Evolutionary conservation across 2,888 invertebrate genomes (phyloP).

Genomic region (Macrosoma leucophasiata): DNA sequence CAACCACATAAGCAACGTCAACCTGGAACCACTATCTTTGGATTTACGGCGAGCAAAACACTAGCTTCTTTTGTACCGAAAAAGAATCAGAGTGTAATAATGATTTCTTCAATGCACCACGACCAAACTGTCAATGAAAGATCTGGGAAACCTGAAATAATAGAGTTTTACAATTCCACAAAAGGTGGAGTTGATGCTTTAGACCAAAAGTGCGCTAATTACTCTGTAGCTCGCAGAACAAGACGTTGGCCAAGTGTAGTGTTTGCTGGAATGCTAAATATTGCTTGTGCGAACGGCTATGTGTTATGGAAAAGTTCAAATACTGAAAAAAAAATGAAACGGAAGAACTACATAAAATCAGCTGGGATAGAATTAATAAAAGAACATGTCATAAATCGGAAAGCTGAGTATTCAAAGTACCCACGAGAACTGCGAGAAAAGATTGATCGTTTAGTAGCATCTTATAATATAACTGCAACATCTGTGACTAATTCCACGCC

Average conservation of each 20-base stretch:
- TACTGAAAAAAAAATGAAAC: too few relatives aligned
- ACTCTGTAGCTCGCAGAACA: background rate
- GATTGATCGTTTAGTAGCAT: too few relatives aligned
- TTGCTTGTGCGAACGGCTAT: constrained; percentile 3
- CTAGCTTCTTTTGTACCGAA: constrained; percentile 17
- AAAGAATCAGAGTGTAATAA: background rate
- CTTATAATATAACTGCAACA: too few relatives aligned
- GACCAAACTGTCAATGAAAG: background rate
- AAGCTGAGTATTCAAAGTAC: too few relatives aligned
- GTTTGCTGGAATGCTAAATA: background rate
- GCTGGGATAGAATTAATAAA: too few relatives aligned
- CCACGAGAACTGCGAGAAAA: too few relatives aligned
- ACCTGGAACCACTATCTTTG: background rate
- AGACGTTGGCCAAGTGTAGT: background rate
- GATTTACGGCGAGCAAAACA: constrained; percentile 1
- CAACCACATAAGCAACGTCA: background rate
- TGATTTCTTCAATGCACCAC: constrained; percentile 1
- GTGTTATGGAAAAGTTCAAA: too few relatives aligned
- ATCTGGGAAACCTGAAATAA: background rate
- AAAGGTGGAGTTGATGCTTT: constrained; percentile 1
- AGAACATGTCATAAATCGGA: too few relatives aligned
- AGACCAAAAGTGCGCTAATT: background rate
- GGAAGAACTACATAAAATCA: too few relatives aligned
- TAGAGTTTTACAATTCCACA: background rate
- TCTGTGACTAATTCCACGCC: too few relatives aligned